Percentiles rank a stretch among this genome's conserved stretches.
phyloP scores from a whole-genome alignment of 1,140 invertebrate species.

The Vanessa atalanta region DNA sequence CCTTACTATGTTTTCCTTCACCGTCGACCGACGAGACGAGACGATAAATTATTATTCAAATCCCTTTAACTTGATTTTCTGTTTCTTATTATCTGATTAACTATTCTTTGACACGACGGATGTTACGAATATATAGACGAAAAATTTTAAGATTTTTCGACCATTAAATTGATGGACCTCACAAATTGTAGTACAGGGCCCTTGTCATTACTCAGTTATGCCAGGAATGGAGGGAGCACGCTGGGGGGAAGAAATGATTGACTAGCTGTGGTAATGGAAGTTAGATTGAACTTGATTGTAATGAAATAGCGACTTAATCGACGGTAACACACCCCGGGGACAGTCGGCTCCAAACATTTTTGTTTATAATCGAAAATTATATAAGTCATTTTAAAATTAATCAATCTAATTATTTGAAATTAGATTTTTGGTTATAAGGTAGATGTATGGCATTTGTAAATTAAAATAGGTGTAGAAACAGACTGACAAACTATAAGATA shows the following conservation, averaged over 20 bases:
- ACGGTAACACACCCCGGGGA: background rate
- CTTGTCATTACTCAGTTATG: conserved; percentile 16
- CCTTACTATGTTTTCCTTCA: too few relatives aligned
- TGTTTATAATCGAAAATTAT: too few relatives aligned
- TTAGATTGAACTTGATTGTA: background rate
- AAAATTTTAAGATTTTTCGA: background rate
- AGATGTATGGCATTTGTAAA: too few relatives aligned
- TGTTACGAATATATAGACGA: background rate
- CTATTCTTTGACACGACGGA: background rate
- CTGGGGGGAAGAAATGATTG: conserved; percentile 11
- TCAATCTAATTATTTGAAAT: too few relatives aligned
- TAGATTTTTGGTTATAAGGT: too few relatives aligned
- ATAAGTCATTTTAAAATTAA: too few relatives aligned
- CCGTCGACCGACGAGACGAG: too few relatives aligned
- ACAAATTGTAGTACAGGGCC: conserved; percentile 13
- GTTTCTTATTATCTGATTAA: background rate
- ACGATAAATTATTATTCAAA: too few relatives aligned
- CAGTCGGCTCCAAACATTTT: too few relatives aligned
- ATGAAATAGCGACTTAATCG: background rate
- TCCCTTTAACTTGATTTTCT: background rate
- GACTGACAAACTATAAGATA: too few relatives aligned
- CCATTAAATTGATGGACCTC: conserved; percentile 18
- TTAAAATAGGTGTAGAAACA: too few relatives aligned
- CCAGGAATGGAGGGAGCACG: conserved; percentile 6
- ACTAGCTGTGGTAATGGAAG: background rate